Conservation (phyloP, 2,113 vertebrate species). For the Salvelinus fontinalis region DNA sequence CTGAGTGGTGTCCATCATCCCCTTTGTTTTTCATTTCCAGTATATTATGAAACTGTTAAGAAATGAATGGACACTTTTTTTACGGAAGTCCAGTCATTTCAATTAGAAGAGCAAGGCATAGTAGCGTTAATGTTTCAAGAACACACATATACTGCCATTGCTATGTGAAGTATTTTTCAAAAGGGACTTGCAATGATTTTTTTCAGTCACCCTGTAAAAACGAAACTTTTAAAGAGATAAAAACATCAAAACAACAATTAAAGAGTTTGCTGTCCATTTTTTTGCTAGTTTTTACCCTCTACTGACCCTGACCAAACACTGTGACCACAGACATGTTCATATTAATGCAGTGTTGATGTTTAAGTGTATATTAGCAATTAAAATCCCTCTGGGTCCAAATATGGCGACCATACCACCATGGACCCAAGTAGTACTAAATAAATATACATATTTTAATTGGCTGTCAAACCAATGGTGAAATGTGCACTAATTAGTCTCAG, state of each 20-base stretch:
- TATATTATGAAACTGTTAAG: too few relatives aligned
- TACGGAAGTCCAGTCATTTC: too few relatives aligned
- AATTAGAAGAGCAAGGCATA: too few relatives aligned
- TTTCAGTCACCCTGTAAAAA: too few relatives aligned
- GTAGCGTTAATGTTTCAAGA: too few relatives aligned
- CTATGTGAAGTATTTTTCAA: too few relatives aligned
- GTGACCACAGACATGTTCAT: slow-evolving; percentile 28
- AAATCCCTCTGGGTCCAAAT: slow-evolving; percentile 38
- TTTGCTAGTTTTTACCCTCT: slow-evolving; percentile 38
- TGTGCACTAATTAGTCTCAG: slow-evolving; percentile 35
- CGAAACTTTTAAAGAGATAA: too few relatives aligned
- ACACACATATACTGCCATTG: too few relatives aligned
- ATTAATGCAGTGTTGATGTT: slow-evolving; percentile 44
- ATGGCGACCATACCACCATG: slow-evolving; percentile 18
- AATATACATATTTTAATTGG: slow-evolving; percentile 47
- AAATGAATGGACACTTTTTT: too few relatives aligned
- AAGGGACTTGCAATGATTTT: too few relatives aligned
- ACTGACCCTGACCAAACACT: slow-evolving; percentile 36
- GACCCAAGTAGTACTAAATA: slow-evolving; percentile 14
- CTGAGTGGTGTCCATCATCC: too few relatives aligned
- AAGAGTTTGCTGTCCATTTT: slow-evolving; percentile 21
- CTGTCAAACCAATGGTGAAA: slow-evolving; percentile 39
- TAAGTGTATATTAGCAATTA: slow-evolving; percentile 48
- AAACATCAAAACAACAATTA: neutral
- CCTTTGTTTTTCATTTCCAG: too few relatives aligned